phyloP scores from a whole-genome alignment of 1,140 invertebrate genomes.

The Artemia franciscana region DNA sequence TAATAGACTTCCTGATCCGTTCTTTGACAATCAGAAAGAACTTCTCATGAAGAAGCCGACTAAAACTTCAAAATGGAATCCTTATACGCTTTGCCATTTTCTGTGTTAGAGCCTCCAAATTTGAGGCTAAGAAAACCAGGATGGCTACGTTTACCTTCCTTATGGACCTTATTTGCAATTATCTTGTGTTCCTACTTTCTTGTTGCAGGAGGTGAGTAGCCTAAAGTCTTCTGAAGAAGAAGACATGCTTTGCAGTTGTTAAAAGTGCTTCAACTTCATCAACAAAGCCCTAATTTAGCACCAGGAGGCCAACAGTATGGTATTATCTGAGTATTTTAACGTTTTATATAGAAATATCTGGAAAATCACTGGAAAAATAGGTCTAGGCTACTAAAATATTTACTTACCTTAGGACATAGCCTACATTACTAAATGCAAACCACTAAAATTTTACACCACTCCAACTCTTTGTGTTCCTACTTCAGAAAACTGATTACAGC shows the following conservation, averaged over 20 bases:
- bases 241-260: constrained; percentile 7
- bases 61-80: constrained; percentile 50
- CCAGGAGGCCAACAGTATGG: background rate
- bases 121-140: constrained; percentile 72
- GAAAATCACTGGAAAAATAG: background rate
- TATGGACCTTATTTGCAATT: constrained; percentile 75
- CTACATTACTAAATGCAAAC: no score
- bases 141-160: constrained; percentile 74
- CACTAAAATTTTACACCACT: no score
- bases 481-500: no score
- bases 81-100: constrained; percentile 51
- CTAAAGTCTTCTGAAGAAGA: no score
- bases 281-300: background rate
- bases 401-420: no score
- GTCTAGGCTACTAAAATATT: background rate
- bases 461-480: no score
- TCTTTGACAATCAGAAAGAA: no score
- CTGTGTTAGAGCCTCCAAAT: constrained; percentile 67
- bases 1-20: no score
- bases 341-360: background rate
- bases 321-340: constrained; percentile 3
- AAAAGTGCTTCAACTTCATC: background rate
- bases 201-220: constrained; percentile 91
- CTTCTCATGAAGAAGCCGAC: no score
- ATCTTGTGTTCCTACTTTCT: constrained; percentile 87